Evolutionary conservation across 2,113 vertebrate genomes (phyloP), one percentile per base, ranked within the genome.

Genomic region (Hemiprocne comata): DNA sequence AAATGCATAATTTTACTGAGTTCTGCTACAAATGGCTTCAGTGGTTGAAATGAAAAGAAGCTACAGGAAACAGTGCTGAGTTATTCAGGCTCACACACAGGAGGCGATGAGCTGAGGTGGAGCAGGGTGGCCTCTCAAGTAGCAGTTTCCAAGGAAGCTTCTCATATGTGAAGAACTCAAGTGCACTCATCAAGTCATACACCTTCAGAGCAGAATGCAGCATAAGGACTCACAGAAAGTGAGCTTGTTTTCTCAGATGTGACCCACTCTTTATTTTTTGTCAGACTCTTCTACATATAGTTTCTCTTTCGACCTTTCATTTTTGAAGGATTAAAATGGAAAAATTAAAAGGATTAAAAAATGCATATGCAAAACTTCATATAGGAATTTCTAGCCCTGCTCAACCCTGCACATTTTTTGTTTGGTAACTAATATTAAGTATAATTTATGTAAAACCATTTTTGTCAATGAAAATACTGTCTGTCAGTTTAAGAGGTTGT

Each of bases 121-220:
- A 44, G 50, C 13, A 53, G 46, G 7, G 17, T 1, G 23, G 23
- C 3, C 26, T 38, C 62, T 28, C 44, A 58, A 50, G 33, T 4
- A 28, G 11, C 19, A 31, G 13, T 15, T 75, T 79, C 71, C 67
- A 69, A 44, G 33, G 66, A 74, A 55, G 26, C 58, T 81, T 61
- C 57, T 40, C 11, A 33, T 24, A 17, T 6, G 8, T 46, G 33
- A 83, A 25, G 20, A 83, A 26, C 23, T 71, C 24, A 19, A 77
- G 13, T 0, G 0, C 48, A 29, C 23, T 29, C 50, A 69, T 1
- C 1, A 17, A 44, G 18, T 5, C 31, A 21, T 33, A 54, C 14
- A 36, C 11, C 51, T 73, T 62, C 51, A 75, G 15, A 74, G 53
- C 2, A 79, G n/a, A 74, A 36, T 3, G 40, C 9, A 70, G 40